Conservation (phyloP, 2,888 invertebrate genomes). For the Trachelus troglodyta region DNA sequence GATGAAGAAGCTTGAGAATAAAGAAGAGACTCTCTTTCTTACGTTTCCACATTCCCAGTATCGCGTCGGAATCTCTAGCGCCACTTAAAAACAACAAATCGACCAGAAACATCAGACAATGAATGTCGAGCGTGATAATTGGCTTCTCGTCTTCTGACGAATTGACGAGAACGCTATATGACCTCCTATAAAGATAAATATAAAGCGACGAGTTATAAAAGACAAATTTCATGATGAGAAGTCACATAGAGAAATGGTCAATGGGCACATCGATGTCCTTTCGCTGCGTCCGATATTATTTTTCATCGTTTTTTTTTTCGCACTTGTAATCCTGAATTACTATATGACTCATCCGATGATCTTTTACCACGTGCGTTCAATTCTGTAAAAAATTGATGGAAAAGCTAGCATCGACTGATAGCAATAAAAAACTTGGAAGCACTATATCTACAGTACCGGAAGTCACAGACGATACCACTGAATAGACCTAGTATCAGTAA, state of each 20-base stretch:
- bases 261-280: neutral
- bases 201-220: neutral
- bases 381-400: too few relatives aligned
- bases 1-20: neutral
- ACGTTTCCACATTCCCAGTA: neutral
- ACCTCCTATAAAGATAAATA: neutral
- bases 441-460: neutral
- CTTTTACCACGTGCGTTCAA: neutral
- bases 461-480: neutral
- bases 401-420: too few relatives aligned
- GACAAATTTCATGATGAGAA: neutral
- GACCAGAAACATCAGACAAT: conserved; percentile 20
- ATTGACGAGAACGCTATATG: neutral
- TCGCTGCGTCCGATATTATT: neutral
- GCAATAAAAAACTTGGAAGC: neutral
- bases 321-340: neutral
- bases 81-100: conserved; percentile 25
- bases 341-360: neutral
- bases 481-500: neutral
- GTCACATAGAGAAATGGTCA: neutral
- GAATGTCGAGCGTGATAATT: conserved; percentile 1
- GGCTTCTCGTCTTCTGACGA: neutral
- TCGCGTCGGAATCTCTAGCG: neutral
- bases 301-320: neutral
- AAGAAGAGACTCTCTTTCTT: neutral